Percentiles rank a stretch among this genome's conserved stretches.
phyloP scores from a whole-genome alignment of 2,113 vertebrate species.

The Blennius ocellaris region DNA sequence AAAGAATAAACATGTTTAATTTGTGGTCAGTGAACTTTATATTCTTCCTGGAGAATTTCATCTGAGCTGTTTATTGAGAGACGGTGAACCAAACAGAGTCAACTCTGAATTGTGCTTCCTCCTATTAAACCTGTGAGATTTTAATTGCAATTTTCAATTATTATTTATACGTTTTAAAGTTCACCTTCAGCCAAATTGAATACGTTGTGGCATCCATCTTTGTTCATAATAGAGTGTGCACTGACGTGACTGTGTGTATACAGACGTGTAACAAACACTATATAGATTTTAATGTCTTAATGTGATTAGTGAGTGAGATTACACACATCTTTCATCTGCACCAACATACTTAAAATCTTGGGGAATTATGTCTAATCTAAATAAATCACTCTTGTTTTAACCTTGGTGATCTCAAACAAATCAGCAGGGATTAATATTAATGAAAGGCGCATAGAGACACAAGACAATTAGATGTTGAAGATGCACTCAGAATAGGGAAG shows the following conservation, averaged over 20 bases:
- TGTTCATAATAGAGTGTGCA: not conserved
- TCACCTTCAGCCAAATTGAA: not conserved
- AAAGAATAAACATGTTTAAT: not conserved
- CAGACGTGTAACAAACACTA: not conserved
- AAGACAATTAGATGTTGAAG: conserved; percentile 46
- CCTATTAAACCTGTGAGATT: not conserved
- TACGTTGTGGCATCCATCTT: not conserved
- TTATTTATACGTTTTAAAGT: not conserved
- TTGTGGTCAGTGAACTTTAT: not conserved
- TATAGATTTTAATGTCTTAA: no score
- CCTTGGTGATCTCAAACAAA: conserved; percentile 53
- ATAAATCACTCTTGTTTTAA: conserved; percentile 52
- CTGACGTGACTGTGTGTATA: not conserved
- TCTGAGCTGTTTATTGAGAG: conserved; percentile 5
- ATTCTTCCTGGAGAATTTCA: not conserved
- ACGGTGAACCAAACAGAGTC: not conserved
- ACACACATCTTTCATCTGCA: not conserved
- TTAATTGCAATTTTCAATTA: not conserved
- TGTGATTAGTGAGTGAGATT: conserved; percentile 3
- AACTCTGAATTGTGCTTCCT: not conserved
- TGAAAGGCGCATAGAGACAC: conserved; percentile 17
- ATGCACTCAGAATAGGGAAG: conserved; percentile 28
- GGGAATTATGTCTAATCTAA: conserved; percentile 25
- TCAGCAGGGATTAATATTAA: conserved; percentile 48
- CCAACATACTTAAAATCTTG: conserved; percentile 33